phyloP scores from a whole-genome alignment of 2,797 vertebrate species.

The Acanthis flammea region DNA sequence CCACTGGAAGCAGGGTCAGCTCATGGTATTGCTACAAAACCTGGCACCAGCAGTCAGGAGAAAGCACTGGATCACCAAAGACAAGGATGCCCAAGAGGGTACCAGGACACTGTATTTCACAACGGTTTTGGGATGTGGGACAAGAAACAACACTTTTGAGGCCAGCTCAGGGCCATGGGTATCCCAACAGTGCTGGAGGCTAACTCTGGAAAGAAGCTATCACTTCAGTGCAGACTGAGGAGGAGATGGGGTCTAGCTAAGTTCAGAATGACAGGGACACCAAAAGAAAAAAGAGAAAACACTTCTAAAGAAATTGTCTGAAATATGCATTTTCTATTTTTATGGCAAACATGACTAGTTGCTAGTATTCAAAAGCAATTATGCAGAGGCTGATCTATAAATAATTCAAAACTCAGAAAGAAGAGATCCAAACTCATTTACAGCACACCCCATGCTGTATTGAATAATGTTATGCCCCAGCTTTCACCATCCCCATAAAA shows the following conservation, averaged over 20 bases:
- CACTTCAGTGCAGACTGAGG: background rate
- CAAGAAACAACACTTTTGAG: background rate
- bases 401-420: slow-evolving; percentile 56
- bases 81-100: background rate
- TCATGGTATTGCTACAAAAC: background rate
- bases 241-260: background rate
- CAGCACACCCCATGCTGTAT: background rate
- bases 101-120: background rate
- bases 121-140: background rate
- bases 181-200: fast-evolving
- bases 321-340: slow-evolving; percentile 27
- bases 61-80: background rate
- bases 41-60: background rate
- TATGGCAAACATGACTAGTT: slow-evolving; percentile 30
- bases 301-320: background rate
- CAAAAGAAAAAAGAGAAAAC: background rate
- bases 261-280: background rate
- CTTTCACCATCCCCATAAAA: background rate
- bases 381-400: slow-evolving; percentile 45
- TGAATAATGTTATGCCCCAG: slow-evolving; percentile 5
- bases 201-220: background rate
- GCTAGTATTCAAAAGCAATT: slow-evolving; percentile 60
- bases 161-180: background rate
- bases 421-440: slow-evolving; percentile 22
- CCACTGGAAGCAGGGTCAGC: background rate